phyloP scores from a whole-genome alignment of 2,113 vertebrate species.

The Todiramphus saurophagus region DNA sequence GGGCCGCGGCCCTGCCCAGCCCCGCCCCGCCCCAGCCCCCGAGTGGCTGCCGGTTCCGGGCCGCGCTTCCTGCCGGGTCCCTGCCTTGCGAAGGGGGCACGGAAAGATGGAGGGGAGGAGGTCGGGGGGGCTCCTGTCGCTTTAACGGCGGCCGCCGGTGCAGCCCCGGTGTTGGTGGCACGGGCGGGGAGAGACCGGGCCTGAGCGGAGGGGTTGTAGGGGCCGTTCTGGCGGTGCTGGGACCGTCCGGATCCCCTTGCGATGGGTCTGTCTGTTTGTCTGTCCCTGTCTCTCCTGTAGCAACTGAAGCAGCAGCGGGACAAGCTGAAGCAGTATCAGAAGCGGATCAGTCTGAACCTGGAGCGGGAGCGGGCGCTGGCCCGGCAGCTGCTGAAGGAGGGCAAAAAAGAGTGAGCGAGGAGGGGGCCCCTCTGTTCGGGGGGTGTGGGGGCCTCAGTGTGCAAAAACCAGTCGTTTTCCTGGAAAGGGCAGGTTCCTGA shows the following conservation, averaged over 20 bases:
- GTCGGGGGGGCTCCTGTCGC: not conserved
- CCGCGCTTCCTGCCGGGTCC: not conserved
- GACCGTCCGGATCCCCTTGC: not conserved
- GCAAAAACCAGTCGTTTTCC: rapidly evolving
- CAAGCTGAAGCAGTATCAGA: conserved; percentile 91
- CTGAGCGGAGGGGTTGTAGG: not conserved
- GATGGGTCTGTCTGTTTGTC: rapidly evolving
- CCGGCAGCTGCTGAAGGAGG: conserved; percentile 84
- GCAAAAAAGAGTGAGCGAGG: conserved; percentile 85
- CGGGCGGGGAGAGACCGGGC: not conserved
- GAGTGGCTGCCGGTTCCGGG: not conserved
- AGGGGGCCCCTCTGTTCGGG: not conserved
- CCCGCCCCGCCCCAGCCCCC: not conserved
- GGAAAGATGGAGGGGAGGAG: not conserved
- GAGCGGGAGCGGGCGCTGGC: conserved; percentile 85
- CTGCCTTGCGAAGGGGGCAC: not conserved
- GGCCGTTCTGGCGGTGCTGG: not conserved
- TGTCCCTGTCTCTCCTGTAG: not conserved
- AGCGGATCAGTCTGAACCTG: conserved; percentile 79
- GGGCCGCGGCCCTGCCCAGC: not conserved
- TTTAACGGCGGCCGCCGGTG: not conserved
- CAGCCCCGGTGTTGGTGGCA: not conserved
- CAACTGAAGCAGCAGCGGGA: conserved; percentile 97
- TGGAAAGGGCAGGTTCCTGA: rapidly evolving
- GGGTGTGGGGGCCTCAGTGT: too few species aligned